Conservation (phyloP, 2,888 invertebrate genomes). For the Drosophila multiciliata region DNA sequence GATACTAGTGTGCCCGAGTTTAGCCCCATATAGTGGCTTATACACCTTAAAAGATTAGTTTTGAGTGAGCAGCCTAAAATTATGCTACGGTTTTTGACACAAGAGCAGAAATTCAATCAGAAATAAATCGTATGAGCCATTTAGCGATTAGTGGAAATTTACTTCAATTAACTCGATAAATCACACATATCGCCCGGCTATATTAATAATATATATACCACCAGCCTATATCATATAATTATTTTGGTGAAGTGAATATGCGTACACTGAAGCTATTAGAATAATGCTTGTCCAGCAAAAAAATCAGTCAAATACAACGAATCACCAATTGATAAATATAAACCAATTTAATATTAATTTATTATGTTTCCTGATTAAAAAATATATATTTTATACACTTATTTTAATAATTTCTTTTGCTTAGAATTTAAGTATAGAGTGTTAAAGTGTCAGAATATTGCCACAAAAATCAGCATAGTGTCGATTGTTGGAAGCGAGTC, state of each 20-base stretch:
- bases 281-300: neutral
- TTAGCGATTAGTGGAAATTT: conserved; percentile 5
- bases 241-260: neutral
- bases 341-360: too few relatives aligned
- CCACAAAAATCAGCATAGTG: conserved; percentile 46
- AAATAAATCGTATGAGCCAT: conserved; percentile 8
- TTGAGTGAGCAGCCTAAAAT: conserved; percentile 46
- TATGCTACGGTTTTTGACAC: conserved; percentile 28
- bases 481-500: conserved; percentile 47
- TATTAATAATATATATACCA: neutral
- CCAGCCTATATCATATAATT: neutral
- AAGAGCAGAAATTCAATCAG: neutral
- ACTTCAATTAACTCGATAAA: neutral
- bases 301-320: neutral
- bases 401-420: neutral
- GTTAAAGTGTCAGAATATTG: conserved; percentile 8
- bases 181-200: neutral
- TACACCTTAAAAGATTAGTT: neutral
- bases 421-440: neutral
- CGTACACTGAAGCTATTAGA: neutral
- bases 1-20: conserved; percentile 2
- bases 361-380: neutral
- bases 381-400: neutral
- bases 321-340: neutral
- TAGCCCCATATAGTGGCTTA: neutral